A percentile compares a stretch with the other conserved stretches of the same genome.
These are phyloP conservation scores for Ochlodes sylvanus DNA, from an alignment of 2,888 invertebrate species.

Conservation along the genomic window DNA sequence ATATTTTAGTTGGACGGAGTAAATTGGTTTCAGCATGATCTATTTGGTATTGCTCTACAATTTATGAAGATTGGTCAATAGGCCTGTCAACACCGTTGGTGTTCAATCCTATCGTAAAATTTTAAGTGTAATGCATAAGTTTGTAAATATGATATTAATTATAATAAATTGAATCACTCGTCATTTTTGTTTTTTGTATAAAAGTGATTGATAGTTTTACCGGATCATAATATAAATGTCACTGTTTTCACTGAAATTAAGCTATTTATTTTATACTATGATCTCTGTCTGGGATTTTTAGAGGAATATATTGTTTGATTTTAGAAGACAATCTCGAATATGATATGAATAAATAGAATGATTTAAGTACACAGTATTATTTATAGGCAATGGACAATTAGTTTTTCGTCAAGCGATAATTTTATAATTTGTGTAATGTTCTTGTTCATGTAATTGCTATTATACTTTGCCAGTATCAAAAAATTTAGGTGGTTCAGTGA, in stretches of 20 bases:
- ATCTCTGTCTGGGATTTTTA: slow-evolving; percentile 38
- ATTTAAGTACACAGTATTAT: slow-evolving; percentile 65
- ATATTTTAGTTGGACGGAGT: not conserved
- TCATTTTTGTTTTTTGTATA: slow-evolving; percentile 44
- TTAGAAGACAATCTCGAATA: slow-evolving; percentile 36
- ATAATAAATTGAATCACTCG: slow-evolving; percentile 43
- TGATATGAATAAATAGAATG: slow-evolving; percentile 26
- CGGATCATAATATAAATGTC: slow-evolving; percentile 9
- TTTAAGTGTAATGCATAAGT: slow-evolving; percentile 13
- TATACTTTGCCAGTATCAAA: not conserved
- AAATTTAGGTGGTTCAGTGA: not conserved
- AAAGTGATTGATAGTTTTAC: slow-evolving; percentile 18
- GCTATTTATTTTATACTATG: slow-evolving; percentile 42
- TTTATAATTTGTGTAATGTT: slow-evolving; percentile 21
- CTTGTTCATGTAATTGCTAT: not conserved
- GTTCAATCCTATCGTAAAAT: slow-evolving; percentile 5
- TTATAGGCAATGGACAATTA: slow-evolving; percentile 7
- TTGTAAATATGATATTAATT: slow-evolving; percentile 44
- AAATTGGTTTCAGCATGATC: not conserved
- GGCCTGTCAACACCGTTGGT: not conserved
- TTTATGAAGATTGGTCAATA: not conserved
- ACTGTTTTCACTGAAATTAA: slow-evolving; percentile 32
- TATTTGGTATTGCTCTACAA: not conserved
- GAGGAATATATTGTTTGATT: slow-evolving; percentile 15
- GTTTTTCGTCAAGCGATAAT: slow-evolving; percentile 21